Percentiles rank a stretch among this genome's conserved stretches.
Conservation (phyloP, 2,113 vertebrate genomes). For the Willisornis vidua region DNA sequence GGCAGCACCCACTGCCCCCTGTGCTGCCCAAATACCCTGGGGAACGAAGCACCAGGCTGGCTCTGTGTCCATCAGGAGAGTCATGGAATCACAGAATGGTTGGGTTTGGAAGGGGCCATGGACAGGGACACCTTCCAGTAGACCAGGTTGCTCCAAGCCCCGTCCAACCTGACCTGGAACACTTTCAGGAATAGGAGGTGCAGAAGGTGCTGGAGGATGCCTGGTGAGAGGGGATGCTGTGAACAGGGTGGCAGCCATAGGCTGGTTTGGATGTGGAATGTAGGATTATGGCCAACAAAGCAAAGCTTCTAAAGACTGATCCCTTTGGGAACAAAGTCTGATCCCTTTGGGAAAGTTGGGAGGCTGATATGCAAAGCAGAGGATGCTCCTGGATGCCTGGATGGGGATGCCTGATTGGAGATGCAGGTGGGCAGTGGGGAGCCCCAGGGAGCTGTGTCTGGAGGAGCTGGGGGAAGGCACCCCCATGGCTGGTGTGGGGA, state of each 20-base stretch:
- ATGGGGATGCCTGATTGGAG: neutral
- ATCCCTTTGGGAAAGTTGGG: neutral
- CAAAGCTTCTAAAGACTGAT: neutral
- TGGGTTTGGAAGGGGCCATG: neutral
- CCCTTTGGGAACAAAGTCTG: neutral
- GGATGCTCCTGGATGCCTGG: neutral
- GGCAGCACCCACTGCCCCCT: neutral
- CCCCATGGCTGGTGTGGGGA: neutral
- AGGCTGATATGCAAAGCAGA: neutral
- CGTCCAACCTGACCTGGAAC: neutral
- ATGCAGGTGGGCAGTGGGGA: accelerated
- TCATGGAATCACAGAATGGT: neutral
- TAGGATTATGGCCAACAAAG: neutral
- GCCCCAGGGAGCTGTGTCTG: neutral
- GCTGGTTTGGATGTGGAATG: neutral
- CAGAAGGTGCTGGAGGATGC: neutral
- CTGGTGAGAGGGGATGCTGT: neutral
- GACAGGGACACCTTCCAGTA: neutral
- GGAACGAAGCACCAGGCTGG: neutral
- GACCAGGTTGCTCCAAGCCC: neutral
- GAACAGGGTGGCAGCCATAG: neutral
- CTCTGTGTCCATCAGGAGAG: accelerated
- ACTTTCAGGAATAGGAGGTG: neutral
- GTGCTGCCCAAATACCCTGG: accelerated
- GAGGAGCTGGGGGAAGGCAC: neutral